Percentiles rank a stretch among this genome's conserved stretches.
phyloP scores from a whole-genome alignment of 1,140 invertebrate genomes.

The Chironomus tepperi region DNA sequence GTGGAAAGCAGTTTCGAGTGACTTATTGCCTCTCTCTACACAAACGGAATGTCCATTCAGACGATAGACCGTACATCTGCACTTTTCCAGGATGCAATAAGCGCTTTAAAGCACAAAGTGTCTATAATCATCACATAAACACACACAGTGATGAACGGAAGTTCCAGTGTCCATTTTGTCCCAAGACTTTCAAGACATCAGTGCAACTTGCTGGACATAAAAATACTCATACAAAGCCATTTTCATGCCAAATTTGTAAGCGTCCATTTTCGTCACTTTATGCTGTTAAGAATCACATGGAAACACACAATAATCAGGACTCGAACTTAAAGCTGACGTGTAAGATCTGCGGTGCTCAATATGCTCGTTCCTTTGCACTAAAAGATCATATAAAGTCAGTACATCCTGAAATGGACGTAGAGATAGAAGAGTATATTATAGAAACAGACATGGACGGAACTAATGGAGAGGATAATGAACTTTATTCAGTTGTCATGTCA shows the following conservation, averaged over 20 bases:
- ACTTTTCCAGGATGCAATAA: slow-evolving; percentile 52
- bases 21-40: slow-evolving; percentile 70
- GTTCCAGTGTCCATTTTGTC: slow-evolving; percentile 62
- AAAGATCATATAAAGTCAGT: slow-evolving; percentile 58
- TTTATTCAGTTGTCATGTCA: not conserved
- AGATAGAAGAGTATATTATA: not conserved
- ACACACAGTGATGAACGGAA: slow-evolving; percentile 60
- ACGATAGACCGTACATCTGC: slow-evolving; percentile 61
- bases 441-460: slow-evolving; percentile 29
- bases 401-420: slow-evolving; percentile 36
- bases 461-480: slow-evolving; percentile 25
- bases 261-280: slow-evolving; percentile 64
- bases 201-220: slow-evolving; percentile 66
- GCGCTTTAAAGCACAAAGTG: slow-evolving; percentile 63
- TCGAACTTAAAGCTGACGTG: slow-evolving; percentile 57
- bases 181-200: slow-evolving; percentile 65
- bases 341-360: slow-evolving; percentile 60
- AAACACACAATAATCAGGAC: slow-evolving; percentile 57
- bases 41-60: slow-evolving; percentile 62
- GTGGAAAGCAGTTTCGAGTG: slow-evolving; percentile 67
- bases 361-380: slow-evolving; percentile 59
- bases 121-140: slow-evolving; percentile 62
- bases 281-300: slow-evolving; percentile 59
- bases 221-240: slow-evolving; percentile 68
- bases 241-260: slow-evolving; percentile 59